Evolutionary conservation across 1,140 invertebrate species (phyloP), one percentile per base, ranked within the genome.

Genomic region (Drosophila nigromelanica): DNA sequence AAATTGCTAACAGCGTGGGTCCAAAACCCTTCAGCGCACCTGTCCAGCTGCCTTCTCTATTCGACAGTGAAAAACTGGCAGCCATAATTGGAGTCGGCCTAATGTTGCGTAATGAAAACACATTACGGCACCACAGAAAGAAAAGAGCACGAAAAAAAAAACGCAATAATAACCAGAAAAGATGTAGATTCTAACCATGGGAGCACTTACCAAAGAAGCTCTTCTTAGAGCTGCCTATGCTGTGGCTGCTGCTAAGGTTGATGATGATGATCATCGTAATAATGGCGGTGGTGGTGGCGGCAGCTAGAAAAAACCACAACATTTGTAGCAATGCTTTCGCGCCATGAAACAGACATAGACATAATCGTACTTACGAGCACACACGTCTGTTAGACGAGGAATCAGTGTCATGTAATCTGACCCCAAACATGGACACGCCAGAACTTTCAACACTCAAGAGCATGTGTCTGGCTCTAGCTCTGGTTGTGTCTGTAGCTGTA

Each of bases 321-420:
- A 78, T 76, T 78, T 83, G 80, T 78, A 52, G 79, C 80, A 82
- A 68, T 82, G 76, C 80, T 78, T 82, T 81, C 71, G 75, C 76
- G 80, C 75, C 79, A 64, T 61, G 80, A 51, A 80, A 70, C 60
- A 69, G 59, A 72, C 58, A 35, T 69, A 71, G 52, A 69, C 71
- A 59, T 69, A 43, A 56, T 33, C 55, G 56, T 54, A 69, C 51
- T 33, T 56, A 68, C 69, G 42, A 58, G 73, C 69, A 69, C 37
- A 70, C 68, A 63, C 61, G 82, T 87, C 81, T 81, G 78, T 87
- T 86, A 87, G 81, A 82, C 63, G 75, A 56, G 61, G 83, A 82
- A 87, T 87, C 82, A 87, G 82, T 87, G 82, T 87, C 82, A 87
- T 89, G 82, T 89, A 87, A 87, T 87, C 82, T 87, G 82, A 87